phyloP scores from a whole-genome alignment of 2,113 vertebrate genomes.

The Hippocampus barbouri region DNA sequence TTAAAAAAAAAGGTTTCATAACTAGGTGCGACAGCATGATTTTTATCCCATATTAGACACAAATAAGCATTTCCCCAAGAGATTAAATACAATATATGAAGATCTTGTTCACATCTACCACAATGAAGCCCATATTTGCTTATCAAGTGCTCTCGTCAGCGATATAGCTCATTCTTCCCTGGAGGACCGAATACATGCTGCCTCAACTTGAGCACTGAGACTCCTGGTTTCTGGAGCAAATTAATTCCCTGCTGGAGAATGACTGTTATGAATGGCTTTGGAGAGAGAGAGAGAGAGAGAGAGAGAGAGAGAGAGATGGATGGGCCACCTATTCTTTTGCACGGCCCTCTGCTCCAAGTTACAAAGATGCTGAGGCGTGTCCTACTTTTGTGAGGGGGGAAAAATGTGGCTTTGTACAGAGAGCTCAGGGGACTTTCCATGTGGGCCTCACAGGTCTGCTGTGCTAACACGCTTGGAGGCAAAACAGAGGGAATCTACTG shows the following conservation, averaged over 20 bases:
- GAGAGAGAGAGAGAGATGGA: constrained; percentile 48
- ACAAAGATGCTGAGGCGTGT: constrained; percentile 56
- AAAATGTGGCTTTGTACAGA: constrained; percentile 55
- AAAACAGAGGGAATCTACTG: constrained; percentile 49
- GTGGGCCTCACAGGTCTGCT: constrained; percentile 37
- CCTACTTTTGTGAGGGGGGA: constrained; percentile 59
- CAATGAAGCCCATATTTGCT: constrained; percentile 50
- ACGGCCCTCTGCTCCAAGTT: constrained; percentile 42
- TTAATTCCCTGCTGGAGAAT: constrained; percentile 58
- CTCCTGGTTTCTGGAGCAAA: constrained; percentile 63
- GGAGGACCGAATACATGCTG: constrained; percentile 46
- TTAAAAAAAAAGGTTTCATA: neutral
- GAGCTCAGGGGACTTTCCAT: constrained; percentile 51
- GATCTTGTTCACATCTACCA: constrained; percentile 29
- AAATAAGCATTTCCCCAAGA: neutral
- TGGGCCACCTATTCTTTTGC: constrained; percentile 47
- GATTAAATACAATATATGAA: neutral
- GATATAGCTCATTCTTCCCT: constrained; percentile 34
- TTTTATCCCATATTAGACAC: neutral
- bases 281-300: constrained; percentile 25
- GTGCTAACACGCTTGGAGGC: constrained; percentile 43
- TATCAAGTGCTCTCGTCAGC: constrained; percentile 41
- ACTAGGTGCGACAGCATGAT: constrained; percentile 1
- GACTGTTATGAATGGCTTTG: constrained; percentile 66
- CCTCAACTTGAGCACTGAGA: constrained; percentile 28